phyloP scores from a whole-genome alignment of 2,113 vertebrate species.

The Mixornis gularis region DNA sequence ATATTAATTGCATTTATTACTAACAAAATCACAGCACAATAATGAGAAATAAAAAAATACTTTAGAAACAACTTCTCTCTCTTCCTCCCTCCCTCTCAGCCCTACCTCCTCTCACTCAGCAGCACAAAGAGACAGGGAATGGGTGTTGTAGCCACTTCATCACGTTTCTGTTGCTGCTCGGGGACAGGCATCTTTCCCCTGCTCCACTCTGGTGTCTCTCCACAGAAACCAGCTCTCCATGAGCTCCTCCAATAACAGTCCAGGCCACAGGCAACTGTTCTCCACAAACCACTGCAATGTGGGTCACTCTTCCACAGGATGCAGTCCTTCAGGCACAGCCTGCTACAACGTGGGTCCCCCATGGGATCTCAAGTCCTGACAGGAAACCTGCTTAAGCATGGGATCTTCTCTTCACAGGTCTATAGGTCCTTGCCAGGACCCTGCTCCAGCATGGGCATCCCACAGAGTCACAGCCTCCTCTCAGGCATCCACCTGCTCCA shows the following conservation, averaged over 20 bases:
- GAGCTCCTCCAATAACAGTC: neutral
- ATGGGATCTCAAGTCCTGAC: neutral
- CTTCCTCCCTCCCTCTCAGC: neutral
- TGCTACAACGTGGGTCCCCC: accelerated
- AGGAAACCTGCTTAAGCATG: neutral
- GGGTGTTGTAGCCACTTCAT: neutral
- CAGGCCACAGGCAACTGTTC: neutral
- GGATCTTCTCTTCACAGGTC: neutral
- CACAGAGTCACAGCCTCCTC: neutral
- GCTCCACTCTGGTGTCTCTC: neutral
- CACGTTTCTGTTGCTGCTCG: neutral
- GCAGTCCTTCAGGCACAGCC: neutral
- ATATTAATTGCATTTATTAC: neutral
- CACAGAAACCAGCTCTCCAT: neutral
- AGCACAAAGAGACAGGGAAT: neutral
- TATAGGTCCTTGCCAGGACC: neutral
- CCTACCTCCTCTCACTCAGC: too few relatives aligned
- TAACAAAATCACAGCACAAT: neutral
- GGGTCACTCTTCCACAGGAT: neutral
- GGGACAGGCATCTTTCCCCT: neutral
- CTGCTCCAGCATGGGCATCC: neutral
- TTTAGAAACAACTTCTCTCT: neutral
- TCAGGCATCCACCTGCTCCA: neutral
- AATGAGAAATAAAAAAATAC: neutral
- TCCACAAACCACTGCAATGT: neutral